Percentiles rank a stretch among this genome's conserved stretches.
Evolutionary conservation across 2,113 vertebrate species (phyloP).

Genomic region (Larimichthys crocea): DNA sequence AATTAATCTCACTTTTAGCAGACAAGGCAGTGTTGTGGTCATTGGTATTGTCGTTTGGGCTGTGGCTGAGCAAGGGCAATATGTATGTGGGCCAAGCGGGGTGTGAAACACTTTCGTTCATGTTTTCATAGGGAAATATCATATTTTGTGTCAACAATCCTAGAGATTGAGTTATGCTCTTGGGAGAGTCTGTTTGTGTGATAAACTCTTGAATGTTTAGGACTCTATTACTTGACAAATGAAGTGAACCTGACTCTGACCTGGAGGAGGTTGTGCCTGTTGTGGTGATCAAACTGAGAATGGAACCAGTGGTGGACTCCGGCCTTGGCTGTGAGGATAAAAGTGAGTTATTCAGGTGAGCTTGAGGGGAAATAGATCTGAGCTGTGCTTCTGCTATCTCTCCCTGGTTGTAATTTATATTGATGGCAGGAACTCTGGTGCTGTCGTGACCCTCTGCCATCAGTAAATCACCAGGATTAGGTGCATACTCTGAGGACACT

Average conservation of each 20-base stretch:
- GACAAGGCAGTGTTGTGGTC: background rate
- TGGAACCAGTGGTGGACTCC: conserved; percentile 7
- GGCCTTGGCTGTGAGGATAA: conserved; percentile 15
- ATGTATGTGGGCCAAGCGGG: conserved; percentile 14
- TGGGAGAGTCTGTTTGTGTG: conserved; percentile 13
- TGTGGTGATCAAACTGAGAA: conserved; percentile 10
- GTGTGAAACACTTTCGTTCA: background rate
- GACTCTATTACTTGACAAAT: conserved; percentile 16
- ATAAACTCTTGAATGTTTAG: conserved; percentile 24
- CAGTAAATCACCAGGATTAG: conserved; percentile 74
- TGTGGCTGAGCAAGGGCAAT: background rate
- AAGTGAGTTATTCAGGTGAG: conserved; percentile 57
- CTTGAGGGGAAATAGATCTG: conserved; percentile 53
- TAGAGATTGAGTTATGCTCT: background rate
- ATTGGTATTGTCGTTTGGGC: background rate
- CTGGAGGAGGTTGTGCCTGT: conserved; percentile 2
- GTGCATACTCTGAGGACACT: conserved; percentile 57
- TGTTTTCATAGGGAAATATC: conserved; percentile 29
- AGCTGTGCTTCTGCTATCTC: conserved; percentile 48
- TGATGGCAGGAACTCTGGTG: conserved; percentile 51
- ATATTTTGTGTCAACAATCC: background rate
- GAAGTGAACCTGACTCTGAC: conserved; percentile 8
- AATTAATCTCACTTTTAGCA: conserved; percentile 1
- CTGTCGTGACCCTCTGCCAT: conserved; percentile 56
- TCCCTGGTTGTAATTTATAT: conserved; percentile 65